A percentile compares a stretch with the other conserved stretches of the same genome.
These are phyloP conservation scores for Heliothis peltigera DNA, from an alignment of 2,888 invertebrate species.

Conservation along the genomic window DNA sequence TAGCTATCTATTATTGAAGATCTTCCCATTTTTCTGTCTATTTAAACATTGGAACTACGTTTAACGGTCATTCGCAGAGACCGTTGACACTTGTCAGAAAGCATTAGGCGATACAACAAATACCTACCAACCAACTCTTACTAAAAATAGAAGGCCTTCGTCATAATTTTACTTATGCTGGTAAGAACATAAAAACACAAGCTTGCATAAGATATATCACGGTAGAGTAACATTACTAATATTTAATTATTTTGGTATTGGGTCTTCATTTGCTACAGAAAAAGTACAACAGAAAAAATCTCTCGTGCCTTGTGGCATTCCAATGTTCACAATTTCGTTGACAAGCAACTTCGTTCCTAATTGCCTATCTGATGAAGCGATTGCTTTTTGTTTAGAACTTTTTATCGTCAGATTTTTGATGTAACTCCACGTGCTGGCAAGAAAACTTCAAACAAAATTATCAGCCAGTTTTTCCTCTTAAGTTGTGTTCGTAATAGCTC, in stretches of 20 bases:
- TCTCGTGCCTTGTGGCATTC: not conserved
- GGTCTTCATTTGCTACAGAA: not conserved
- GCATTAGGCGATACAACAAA: conserved; percentile 56
- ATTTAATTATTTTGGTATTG: too few relatives aligned
- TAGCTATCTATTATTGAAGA: conserved; percentile 9
- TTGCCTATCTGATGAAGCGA: conserved; percentile 20
- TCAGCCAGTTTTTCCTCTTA: conserved; percentile 23
- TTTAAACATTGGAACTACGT: conserved; percentile 23
- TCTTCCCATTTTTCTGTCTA: conserved; percentile 35
- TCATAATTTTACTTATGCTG: conserved; percentile 11
- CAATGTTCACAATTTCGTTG: not conserved
- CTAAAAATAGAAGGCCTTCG: conserved; percentile 27
- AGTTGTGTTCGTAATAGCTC: conserved; percentile 4
- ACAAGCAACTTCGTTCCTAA: conserved; percentile 11
- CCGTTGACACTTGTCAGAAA: conserved; percentile 70
- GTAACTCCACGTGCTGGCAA: conserved; percentile 21
- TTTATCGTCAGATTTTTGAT: conserved; percentile 11
- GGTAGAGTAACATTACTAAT: too few relatives aligned
- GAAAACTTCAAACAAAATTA: conserved; percentile 9
- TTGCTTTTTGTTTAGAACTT: conserved; percentile 38
- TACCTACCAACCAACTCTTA: conserved; percentile 7
- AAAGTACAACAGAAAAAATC: not conserved
- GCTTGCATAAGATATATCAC: too few relatives aligned
- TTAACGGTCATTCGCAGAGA: conserved; percentile 52
- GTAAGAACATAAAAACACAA: conserved; percentile 5